A percentile compares a stretch with the other conserved stretches of the same genome.
Conservation (phyloP, 2,888 invertebrate genomes). For the Apamea crenata region DNA sequence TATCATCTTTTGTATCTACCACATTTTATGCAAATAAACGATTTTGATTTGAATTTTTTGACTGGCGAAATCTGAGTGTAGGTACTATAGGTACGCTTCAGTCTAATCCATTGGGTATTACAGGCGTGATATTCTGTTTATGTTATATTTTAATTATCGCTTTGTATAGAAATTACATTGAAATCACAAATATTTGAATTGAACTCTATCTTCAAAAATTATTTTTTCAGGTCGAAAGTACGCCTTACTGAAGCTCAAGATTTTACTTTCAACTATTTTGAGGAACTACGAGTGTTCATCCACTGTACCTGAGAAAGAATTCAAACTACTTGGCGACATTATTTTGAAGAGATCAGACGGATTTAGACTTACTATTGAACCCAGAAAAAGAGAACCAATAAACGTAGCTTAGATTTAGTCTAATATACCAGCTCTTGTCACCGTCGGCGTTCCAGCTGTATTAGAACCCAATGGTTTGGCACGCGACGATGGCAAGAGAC, state of each 20-base stretch:
- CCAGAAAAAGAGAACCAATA: slow-evolving; percentile 85
- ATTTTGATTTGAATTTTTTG: too few species aligned
- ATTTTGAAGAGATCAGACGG: slow-evolving; percentile 94
- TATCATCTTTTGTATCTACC: too few species aligned
- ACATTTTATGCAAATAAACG: too few species aligned
- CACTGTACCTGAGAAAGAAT: slow-evolving; percentile 91
- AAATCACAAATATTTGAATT: background rate
- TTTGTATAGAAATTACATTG: background rate
- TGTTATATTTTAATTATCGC: background rate
- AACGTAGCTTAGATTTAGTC: slow-evolving; percentile 37
- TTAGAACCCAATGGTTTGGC: too few species aligned
- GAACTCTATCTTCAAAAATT: background rate
- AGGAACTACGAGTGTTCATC: slow-evolving; percentile 92
- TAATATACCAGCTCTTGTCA: background rate
- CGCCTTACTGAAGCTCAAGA: slow-evolving; percentile 94
- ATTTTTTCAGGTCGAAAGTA: slow-evolving; percentile 92
- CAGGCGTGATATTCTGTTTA: background rate
- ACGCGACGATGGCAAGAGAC: too few species aligned
- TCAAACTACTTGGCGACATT: slow-evolving; percentile 93
- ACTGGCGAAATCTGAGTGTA: background rate
- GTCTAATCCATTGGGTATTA: background rate
- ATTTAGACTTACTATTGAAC: slow-evolving; percentile 92
- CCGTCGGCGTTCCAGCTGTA: too few species aligned
- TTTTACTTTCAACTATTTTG: slow-evolving; percentile 92
- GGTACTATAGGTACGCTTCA: background rate